These are phyloP conservation scores for Dendroctonus ponderosae DNA, from an alignment of 1,140 invertebrate genomes.

Conservation along the genomic window DNA sequence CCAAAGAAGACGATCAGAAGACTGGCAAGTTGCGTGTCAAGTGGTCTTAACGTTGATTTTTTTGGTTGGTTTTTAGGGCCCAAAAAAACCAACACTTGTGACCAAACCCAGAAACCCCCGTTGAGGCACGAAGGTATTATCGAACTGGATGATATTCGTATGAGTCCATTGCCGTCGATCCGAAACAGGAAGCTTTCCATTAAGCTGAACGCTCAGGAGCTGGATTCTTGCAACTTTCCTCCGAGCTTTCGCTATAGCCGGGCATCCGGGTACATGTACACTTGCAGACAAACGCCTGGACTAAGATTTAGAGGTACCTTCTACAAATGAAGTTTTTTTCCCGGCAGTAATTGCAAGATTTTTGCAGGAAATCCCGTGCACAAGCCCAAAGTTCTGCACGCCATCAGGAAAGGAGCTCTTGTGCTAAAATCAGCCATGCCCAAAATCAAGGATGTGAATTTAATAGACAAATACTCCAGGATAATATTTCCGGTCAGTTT, in stretches of 20 bases:
- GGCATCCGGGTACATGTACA: slow-evolving; percentile 55
- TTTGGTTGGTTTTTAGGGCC: slow-evolving; percentile 45
- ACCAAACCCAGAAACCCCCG: slow-evolving; percentile 40
- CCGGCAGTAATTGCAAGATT: slow-evolving; percentile 17
- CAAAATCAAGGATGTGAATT: slow-evolving; percentile 93
- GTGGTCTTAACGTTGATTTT: not conserved
- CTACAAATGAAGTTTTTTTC: not conserved
- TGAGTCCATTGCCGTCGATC: slow-evolving; percentile 81
- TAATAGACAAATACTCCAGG: slow-evolving; percentile 95
- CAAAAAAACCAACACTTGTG: slow-evolving; percentile 45
- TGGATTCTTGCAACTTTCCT: slow-evolving; percentile 68
- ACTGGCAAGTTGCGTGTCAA: slow-evolving; percentile 36
- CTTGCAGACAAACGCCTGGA: slow-evolving; percentile 53
- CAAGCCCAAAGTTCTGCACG: slow-evolving; percentile 73
- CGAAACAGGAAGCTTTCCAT: slow-evolving; percentile 62
- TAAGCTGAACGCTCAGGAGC: slow-evolving; percentile 52
- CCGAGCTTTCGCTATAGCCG: slow-evolving; percentile 77
- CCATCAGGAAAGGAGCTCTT: slow-evolving; percentile 72
- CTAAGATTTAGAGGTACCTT: slow-evolving; percentile 58
- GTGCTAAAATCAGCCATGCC: slow-evolving; percentile 82
- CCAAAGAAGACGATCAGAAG: slow-evolving; percentile 64
- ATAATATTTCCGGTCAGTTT: slow-evolving; percentile 94
- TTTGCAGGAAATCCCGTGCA: slow-evolving; percentile 54
- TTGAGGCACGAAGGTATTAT: slow-evolving; percentile 66
- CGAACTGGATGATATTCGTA: slow-evolving; percentile 75